A percentile compares a stretch with the other conserved stretches of the same genome.
Evolutionary conservation across 2,888 invertebrate species (phyloP).

Genomic region (Stenurella melanura): DNA sequence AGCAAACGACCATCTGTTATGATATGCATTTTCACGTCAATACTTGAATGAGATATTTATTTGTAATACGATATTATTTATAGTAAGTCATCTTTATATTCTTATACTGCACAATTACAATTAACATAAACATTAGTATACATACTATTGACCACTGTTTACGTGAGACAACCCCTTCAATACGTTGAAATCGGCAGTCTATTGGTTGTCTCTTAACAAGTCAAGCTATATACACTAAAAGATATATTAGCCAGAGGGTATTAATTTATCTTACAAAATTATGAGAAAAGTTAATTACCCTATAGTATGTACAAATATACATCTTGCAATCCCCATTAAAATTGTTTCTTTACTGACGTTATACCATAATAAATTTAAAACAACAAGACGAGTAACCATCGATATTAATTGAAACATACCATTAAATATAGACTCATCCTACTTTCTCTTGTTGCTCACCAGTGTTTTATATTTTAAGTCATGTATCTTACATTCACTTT

Average conservation of each 20-base stretch:
- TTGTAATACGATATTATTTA: too few species aligned
- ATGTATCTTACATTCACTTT: constrained; percentile 35
- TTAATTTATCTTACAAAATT: neutral
- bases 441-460: constrained; percentile 26
- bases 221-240: neutral
- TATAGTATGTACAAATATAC: constrained; percentile 4
- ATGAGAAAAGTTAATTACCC: constrained; percentile 9
- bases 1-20: too few species aligned
- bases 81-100: too few species aligned
- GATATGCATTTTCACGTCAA: too few species aligned
- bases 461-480: constrained; percentile 22
- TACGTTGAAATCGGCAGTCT: neutral
- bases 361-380: constrained; percentile 2
- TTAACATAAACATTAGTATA: too few species aligned
- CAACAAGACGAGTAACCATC: constrained; percentile 19
- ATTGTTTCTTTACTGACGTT: neutral
- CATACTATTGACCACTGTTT: too few species aligned
- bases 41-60: too few species aligned
- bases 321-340: neutral
- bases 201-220: neutral
- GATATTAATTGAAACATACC: constrained; percentile 26
- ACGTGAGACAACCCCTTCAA: too few species aligned
- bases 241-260: neutral
- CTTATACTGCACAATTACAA: too few species aligned
- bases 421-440: constrained; percentile 36